Evolutionary conservation across 2,113 vertebrate genomes (phyloP).

Genomic region (Strix aluco): DNA sequence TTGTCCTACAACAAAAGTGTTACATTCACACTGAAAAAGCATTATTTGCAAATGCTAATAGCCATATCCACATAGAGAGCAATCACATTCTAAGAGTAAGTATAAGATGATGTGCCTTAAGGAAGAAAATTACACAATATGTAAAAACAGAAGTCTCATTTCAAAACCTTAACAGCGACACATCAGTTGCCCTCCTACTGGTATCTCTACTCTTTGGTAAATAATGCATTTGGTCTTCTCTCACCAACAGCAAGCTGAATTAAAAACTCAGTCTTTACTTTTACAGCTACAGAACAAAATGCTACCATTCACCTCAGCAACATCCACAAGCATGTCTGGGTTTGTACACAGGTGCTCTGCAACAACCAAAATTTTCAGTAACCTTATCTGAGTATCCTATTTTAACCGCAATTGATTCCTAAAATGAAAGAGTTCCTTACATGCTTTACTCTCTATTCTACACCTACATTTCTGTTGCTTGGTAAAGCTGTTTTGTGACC

Average conservation of each 20-base stretch:
- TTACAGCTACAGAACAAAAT: background rate
- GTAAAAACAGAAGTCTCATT: background rate
- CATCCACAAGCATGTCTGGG: background rate
- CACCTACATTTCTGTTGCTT: background rate
- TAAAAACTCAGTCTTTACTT: background rate
- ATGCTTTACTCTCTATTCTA: background rate
- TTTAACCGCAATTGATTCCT: background rate
- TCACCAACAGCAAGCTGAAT: background rate
- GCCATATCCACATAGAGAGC: background rate
- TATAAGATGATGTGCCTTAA: background rate
- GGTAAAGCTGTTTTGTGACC: background rate
- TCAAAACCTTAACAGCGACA: background rate
- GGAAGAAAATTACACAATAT: background rate
- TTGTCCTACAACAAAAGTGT: background rate
- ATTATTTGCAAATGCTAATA: background rate
- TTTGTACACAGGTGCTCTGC: background rate
- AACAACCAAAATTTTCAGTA: background rate
- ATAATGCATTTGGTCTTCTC: background rate
- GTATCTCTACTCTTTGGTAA: background rate
- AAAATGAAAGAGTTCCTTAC: background rate
- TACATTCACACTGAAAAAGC: background rate
- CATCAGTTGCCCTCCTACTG: background rate
- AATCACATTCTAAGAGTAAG: background rate
- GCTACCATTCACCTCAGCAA: background rate
- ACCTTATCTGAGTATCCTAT: background rate